phyloP scores from a whole-genome alignment of 2,797 vertebrate genomes.

The Esox masquinongy region DNA sequence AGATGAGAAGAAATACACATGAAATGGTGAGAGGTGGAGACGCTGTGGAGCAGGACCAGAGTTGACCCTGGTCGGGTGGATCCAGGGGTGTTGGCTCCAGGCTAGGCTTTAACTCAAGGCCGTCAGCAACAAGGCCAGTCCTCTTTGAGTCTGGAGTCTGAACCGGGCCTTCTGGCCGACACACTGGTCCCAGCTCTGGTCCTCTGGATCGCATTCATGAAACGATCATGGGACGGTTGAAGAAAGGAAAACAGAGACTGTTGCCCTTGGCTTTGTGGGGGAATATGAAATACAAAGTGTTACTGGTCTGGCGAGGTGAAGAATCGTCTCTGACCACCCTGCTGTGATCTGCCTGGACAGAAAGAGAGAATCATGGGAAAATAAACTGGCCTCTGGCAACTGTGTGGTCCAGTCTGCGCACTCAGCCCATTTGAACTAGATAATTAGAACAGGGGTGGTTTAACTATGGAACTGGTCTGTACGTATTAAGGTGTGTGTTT shows the following conservation, averaged over 20 bases:
- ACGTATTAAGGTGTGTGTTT: no score
- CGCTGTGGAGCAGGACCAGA: neutral
- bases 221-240: neutral
- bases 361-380: neutral
- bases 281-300: slow-evolving; percentile 4
- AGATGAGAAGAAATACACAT: neutral
- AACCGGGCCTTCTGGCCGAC: neutral
- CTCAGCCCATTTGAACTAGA: no score
- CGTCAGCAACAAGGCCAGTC: neutral
- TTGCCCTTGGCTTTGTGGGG: neutral
- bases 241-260: neutral
- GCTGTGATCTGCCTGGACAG: neutral
- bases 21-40: neutral
- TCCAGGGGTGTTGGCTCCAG: neutral
- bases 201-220: neutral
- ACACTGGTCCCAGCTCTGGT: neutral
- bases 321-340: neutral
- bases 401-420: no score
- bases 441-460: no score
- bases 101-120: neutral
- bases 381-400: no score
- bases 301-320: neutral
- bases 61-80: neutral
- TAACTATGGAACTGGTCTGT: no score
- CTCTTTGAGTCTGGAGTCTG: neutral